Evolutionary conservation across 92 coral and sea anemone species (phyloP).

Genomic region (Chrysogorgia sp.): DNA sequence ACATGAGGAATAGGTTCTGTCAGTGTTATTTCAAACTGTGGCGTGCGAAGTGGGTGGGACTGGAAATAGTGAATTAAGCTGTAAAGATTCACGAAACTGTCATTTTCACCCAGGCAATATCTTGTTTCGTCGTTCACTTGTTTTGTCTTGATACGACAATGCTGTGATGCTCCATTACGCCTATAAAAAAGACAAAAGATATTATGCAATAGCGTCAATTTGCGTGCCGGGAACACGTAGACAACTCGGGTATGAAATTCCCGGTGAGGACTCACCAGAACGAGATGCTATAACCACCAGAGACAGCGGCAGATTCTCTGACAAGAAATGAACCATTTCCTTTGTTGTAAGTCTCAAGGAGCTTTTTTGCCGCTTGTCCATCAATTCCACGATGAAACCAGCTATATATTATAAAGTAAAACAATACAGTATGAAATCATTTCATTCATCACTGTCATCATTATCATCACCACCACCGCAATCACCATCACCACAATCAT

Average conservation of each 20-base stretch:
- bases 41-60: constrained; percentile 78
- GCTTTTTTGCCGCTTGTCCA: constrained; percentile 75
- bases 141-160: constrained; percentile 93
- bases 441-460: too few species aligned
- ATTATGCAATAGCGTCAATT: not conserved
- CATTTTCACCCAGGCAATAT: constrained; percentile 90
- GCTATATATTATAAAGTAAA: constrained; percentile 28
- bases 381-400: constrained; percentile 95
- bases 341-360: constrained; percentile 83
- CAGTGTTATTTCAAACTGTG: constrained; percentile 86
- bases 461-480: too few species aligned
- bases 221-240: not conserved
- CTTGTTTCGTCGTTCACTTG: constrained; percentile 93
- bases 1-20: constrained; percentile 96
- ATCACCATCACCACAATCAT: too few species aligned
- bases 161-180: constrained; percentile 86
- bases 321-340: constrained; percentile 98
- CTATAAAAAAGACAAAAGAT: not conserved
- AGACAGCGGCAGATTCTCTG: constrained; percentile 88
- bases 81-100: constrained; percentile 94
- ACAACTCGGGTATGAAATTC: not conserved
- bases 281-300: constrained; percentile 89
- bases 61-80: constrained; percentile 87
- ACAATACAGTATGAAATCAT: too few species aligned
- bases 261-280: constrained; percentile 71